Conservation (phyloP, 2,888 invertebrate species). For the Notocelia uddmanniana region DNA sequence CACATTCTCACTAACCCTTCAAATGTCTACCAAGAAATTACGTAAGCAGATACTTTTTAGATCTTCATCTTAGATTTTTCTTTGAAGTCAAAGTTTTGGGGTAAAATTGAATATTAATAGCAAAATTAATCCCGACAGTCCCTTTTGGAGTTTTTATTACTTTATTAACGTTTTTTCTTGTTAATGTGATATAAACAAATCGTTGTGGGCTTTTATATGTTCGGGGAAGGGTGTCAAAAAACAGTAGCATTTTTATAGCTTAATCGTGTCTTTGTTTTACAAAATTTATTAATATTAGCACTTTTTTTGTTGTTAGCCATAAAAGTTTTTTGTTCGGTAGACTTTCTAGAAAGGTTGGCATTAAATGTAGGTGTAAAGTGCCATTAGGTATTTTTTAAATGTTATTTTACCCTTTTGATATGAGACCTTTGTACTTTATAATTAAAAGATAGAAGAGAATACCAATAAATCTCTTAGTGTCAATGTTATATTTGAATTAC, state of each 20-base stretch:
- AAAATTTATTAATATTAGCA: constrained; percentile 66
- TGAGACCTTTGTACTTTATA: no score
- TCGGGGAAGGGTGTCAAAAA: constrained; percentile 82
- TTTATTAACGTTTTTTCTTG: constrained; percentile 78
- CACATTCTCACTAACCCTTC: constrained; percentile 59
- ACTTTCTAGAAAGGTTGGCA: constrained; percentile 41
- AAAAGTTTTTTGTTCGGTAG: constrained; percentile 51
- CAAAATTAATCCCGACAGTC: constrained; percentile 77
- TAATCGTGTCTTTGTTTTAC: constrained; percentile 75
- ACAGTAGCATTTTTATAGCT: constrained; percentile 83
- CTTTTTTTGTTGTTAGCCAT: constrained; percentile 58
- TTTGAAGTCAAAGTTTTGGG: constrained; percentile 80
- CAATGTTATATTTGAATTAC: no score
- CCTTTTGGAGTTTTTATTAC: constrained; percentile 78
- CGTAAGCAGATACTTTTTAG: constrained; percentile 75
- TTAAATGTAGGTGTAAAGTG: constrained; percentile 37
- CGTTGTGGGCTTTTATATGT: constrained; percentile 73
- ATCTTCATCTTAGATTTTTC: constrained; percentile 82
- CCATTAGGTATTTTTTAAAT: constrained; percentile 18
- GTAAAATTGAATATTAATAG: constrained; percentile 86
- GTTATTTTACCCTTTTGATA: constrained; percentile 2
- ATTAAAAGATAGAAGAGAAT: not conserved
- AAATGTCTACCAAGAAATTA: constrained; percentile 72
- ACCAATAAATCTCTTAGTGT: no score
- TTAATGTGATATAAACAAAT: constrained; percentile 83